These are phyloP conservation scores for Thecocarcelia acutangulata DNA, from an alignment of 2,888 invertebrate genomes.

Conservation along the genomic window DNA sequence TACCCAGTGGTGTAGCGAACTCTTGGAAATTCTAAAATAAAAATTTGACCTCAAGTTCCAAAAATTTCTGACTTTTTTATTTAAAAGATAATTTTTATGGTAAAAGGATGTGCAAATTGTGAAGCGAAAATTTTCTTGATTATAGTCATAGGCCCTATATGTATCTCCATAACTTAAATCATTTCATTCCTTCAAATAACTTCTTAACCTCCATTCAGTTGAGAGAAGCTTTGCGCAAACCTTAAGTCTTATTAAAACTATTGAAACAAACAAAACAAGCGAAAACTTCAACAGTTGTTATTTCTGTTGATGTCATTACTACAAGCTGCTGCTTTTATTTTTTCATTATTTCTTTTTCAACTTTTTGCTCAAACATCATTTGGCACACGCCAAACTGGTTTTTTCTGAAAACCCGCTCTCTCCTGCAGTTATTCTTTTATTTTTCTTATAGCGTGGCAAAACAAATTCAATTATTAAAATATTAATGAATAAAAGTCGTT, in stretches of 20 bases:
- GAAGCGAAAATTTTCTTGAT: too few relatives aligned
- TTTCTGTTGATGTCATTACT: conserved; percentile 21
- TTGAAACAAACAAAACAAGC: neutral
- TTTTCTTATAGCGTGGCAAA: neutral
- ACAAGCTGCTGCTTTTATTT: conserved; percentile 45
- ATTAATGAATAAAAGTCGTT: conserved; percentile 25
- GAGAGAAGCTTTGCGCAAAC: neutral
- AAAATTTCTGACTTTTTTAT: too few relatives aligned
- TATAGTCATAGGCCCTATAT: too few relatives aligned
- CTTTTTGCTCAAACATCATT: conserved; percentile 49
- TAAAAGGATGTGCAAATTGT: too few relatives aligned
- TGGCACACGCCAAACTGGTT: conserved; percentile 70
- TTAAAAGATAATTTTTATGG: too few relatives aligned
- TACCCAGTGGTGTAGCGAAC: too few relatives aligned
- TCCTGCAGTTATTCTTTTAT: neutral
- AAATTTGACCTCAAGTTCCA: too few relatives aligned
- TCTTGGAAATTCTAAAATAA: too few relatives aligned
- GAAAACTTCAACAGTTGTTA: conserved; percentile 51
- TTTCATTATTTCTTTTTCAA: conserved; percentile 6
- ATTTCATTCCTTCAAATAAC: conserved; percentile 9
- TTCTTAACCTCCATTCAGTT: neutral
- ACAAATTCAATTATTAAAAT: conserved; percentile 45
- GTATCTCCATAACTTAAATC: neutral
- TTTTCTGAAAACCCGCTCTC: neutral
- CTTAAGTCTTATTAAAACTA: conserved; percentile 13